Evolutionary conservation across 2,888 invertebrate species (phyloP).

Genomic region (Cyaniris semiargus): DNA sequence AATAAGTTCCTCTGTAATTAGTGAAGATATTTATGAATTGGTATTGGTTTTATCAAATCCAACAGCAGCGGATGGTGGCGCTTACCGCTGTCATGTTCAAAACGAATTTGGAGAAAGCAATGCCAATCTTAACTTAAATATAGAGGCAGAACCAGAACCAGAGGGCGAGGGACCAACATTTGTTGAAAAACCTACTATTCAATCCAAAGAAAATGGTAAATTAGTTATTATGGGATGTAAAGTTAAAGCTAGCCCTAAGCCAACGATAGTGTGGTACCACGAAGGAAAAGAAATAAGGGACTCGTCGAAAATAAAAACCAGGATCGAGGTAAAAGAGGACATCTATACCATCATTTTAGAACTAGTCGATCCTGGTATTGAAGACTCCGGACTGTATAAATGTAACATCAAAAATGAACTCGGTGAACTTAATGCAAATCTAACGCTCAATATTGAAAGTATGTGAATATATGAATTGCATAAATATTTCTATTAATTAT

Average conservation of each 20-base stretch:
- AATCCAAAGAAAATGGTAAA: constrained; percentile 84
- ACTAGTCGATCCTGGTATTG: constrained; percentile 93
- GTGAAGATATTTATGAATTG: constrained; percentile 93
- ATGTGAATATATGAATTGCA: constrained; percentile 63
- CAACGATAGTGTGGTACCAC: constrained; percentile 77
- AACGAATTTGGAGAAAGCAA: constrained; percentile 98
- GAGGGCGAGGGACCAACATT: constrained; percentile 97
- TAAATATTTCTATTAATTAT: constrained; percentile 2
- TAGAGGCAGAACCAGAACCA: constrained; percentile 97
- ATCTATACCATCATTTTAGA: constrained; percentile 93
- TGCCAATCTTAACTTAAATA: constrained; percentile 97
- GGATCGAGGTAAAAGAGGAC: constrained; percentile 87
- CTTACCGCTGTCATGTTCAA: constrained; percentile 93
- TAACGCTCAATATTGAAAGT: constrained; percentile 99
- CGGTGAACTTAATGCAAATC: constrained; percentile 98
- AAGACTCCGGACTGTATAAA: constrained; percentile 98
- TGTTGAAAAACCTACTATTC: constrained; percentile 92
- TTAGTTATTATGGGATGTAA: constrained; percentile 76
- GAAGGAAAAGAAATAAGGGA: constrained; percentile 85
- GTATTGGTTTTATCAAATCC: constrained; percentile 82
- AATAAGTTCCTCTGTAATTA: constrained; percentile 87
- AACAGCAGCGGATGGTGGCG: constrained; percentile 78
- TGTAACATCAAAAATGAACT: constrained; percentile 97
- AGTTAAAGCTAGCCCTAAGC: constrained; percentile 75
- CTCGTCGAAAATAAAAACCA: constrained; percentile 89